These are phyloP conservation scores for Artemia franciscana DNA, from an alignment of 1,140 invertebrate genomes.

Conservation along the genomic window DNA sequence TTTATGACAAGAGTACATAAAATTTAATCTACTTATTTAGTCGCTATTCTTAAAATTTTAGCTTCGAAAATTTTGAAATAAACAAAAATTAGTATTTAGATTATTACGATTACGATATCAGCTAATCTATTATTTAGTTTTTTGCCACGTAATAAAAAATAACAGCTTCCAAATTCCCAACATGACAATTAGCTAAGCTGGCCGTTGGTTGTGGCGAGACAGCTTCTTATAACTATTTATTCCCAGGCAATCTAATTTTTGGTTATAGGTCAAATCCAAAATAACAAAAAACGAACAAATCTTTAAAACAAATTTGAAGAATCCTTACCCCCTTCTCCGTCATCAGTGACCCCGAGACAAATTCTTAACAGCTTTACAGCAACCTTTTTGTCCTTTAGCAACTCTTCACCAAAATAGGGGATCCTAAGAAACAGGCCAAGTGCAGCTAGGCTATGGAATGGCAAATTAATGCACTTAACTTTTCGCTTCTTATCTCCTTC, in stretches of 20 bases:
- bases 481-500: not conserved
- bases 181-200: no score
- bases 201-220: no score
- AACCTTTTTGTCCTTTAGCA: slow-evolving; percentile 53
- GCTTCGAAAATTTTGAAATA: no score
- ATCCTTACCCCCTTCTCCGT: slow-evolving; percentile 55
- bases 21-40: no score
- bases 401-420: slow-evolving; percentile 64
- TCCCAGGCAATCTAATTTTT: not conserved
- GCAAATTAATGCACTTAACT: slow-evolving; percentile 25
- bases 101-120: no score
- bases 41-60: no score
- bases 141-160: no score
- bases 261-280: not conserved
- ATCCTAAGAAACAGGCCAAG: slow-evolving; percentile 66
- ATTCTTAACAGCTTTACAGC: slow-evolving; percentile 62
- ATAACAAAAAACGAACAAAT: not conserved
- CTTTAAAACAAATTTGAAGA: not conserved
- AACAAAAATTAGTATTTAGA: no score
- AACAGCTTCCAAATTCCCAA: no score
- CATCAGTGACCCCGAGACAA: slow-evolving; percentile 65
- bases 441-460: slow-evolving; percentile 65
- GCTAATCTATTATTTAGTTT: no score
- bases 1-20: no score
- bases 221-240: not conserved